Conservation (phyloP, 2,888 invertebrate species). For the Drosophila silvestris region DNA sequence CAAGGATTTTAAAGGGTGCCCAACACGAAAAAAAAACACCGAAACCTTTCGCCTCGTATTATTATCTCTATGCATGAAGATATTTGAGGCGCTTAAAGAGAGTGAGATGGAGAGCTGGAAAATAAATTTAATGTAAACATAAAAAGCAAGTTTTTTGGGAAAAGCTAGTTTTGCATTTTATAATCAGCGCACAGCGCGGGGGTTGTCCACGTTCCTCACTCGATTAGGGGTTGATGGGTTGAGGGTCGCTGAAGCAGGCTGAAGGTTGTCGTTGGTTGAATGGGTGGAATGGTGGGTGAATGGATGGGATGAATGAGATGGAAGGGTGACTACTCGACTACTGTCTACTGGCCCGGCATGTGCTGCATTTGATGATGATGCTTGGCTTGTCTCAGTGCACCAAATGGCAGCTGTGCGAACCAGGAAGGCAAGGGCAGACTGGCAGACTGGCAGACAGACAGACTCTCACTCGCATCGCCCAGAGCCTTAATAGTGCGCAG, state of each 20-base stretch:
- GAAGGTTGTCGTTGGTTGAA: slow-evolving; percentile 11
- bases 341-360: slow-evolving; percentile 42
- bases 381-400: slow-evolving; percentile 36
- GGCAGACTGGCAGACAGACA: background rate
- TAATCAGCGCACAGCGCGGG: slow-evolving; percentile 69
- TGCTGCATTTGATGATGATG: slow-evolving; percentile 63
- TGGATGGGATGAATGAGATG: slow-evolving; percentile 21
- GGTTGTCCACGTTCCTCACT: slow-evolving; percentile 46
- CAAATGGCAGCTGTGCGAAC: slow-evolving; percentile 30
- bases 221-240: slow-evolving; percentile 49
- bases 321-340: slow-evolving; percentile 32
- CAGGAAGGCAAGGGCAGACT: background rate
- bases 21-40: slow-evolving; percentile 2
- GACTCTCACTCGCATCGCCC: slow-evolving; percentile 37
- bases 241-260: slow-evolving; percentile 2
- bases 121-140: slow-evolving; percentile 74
- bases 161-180: slow-evolving; percentile 77
- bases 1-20: slow-evolving; percentile 34
- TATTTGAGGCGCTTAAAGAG: slow-evolving; percentile 31
- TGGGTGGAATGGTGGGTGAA: slow-evolving; percentile 17
- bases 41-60: slow-evolving; percentile 38
- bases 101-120: slow-evolving; percentile 3
- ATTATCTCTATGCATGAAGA: slow-evolving; percentile 48
- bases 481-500: slow-evolving; percentile 66
- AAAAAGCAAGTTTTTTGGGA: slow-evolving; percentile 68